Evolutionary conservation across 2,888 invertebrate species (phyloP), one percentile per base, ranked within the genome.

Genomic region (Nesidiocoris tenuis): DNA sequence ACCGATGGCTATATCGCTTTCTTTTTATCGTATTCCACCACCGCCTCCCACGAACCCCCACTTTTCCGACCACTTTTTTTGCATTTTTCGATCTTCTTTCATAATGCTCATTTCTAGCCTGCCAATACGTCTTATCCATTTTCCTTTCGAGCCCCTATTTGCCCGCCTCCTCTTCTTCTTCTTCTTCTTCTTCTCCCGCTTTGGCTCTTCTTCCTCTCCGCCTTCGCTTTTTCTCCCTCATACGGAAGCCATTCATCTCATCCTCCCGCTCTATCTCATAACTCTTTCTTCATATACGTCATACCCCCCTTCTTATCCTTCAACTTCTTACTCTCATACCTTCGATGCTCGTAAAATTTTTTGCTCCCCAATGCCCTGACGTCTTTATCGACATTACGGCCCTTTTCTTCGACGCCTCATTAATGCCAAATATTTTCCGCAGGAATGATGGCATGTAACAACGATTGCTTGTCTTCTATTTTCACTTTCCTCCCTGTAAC

Each of bases 101-200:
- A 12, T 70, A 70, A 70, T 70, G 70, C 59, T 70, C 70, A 59
- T 59, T 70, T 70, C 70, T 57, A 19, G n/a, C 25, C 63, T 63
- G 16, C 70, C 70, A 70, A 70, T 70, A 70, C 70, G 22, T 22
- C 57, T 57, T 59, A 22, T 21, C 57, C 59, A 19, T 12, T 67
- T 67, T 59, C 17, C 17, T 57, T n/a, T 16, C 17, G 25, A 25
- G n/a, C n/a, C n/a, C n/a, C n/a, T n/a, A n/a, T n/a, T n/a, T n/a
- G n/a, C n/a, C n/a, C n/a, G n/a, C n/a, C n/a, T 39, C 39, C 5
- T 12, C 3, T 12, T 7, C 3, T 3, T 3, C 39, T 12, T 12
- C 3, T 39, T 12, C 5, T 7, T 39, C 39, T 39, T 12, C 5
- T 12, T 12, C 5, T 39, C 39, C 39, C 3, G 39, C 12, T 39